Base-by-base conservation (phyloP, 1,140 invertebrate species). In the Hydropsyche tenuis region DNA sequence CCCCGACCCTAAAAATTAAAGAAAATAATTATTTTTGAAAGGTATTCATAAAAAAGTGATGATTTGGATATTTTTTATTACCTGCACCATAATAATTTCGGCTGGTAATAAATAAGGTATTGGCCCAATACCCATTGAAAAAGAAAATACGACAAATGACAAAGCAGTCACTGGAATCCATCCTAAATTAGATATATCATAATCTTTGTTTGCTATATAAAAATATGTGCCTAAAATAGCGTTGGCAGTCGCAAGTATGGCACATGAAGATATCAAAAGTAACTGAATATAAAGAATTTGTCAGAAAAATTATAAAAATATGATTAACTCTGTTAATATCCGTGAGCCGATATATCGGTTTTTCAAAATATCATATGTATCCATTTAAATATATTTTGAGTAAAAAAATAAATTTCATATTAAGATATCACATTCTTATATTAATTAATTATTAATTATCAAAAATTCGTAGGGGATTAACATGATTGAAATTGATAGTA, bases 31-130 rank as follows among this genome's bases (percentile, higher is more conserved):
- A 53, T n/a, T 12, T 12, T n/a, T 4, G 16, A 16, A 46, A 4
- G n/a, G n/a, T n/a, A n/a, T n/a, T n/a, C n/a, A n/a, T n/a, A n/a
- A n/a, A n/a, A n/a, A n/a, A n/a, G n/a, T n/a, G n/a, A n/a, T n/a
- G n/a, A n/a, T n/a, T n/a, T n/a, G n/a, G n/a, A n/a, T n/a, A n/a
- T n/a, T n/a, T n/a, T n/a, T n/a, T n/a, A n/a, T 73, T 71, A 82
- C 81, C 78, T 82, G 81, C 0, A 78, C 73, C 7, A 81, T 79
- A 60, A 82, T 79, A 0, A 82, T 68, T 53, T 82, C 81, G 0
- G 81, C 77, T 0, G 81, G 9, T 6, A 82, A 77, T 1, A 82
- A 63, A 37, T 80, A 82, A 25, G 80, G 81, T 0, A 82, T 46
- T 0, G 81, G 79, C 5, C 80, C 80, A 0, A 82, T 69, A 20